A percentile compares a stretch with the other conserved stretches of the same genome.
Conservation (phyloP, 2,113 vertebrate species). For the Zeus faber region DNA sequence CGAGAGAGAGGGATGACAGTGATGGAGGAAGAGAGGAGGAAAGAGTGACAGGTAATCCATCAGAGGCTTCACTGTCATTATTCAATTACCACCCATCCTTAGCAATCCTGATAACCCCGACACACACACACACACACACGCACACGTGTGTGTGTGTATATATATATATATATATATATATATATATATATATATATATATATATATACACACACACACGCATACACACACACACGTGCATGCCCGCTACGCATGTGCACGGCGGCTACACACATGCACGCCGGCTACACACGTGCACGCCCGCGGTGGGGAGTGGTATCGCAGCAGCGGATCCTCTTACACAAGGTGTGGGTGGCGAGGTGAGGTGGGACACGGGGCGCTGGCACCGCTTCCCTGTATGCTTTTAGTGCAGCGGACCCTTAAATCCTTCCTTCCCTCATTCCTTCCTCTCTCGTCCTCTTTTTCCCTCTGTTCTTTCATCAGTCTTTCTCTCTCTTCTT, state of each 20-base stretch:
- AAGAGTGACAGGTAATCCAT: conserved; percentile 73
- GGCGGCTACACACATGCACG: not conserved
- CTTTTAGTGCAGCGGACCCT: conserved; percentile 68
- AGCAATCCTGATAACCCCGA: conserved; percentile 55
- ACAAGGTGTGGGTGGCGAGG: conserved; percentile 49
- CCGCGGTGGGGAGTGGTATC: conserved; percentile 25
- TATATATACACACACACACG: not conserved
- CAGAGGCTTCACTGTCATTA: conserved; percentile 70
- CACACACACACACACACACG: conserved; percentile 28
- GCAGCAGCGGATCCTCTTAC: conserved; percentile 36
- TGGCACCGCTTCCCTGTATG: conserved; percentile 45
- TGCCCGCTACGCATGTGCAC: not conserved
- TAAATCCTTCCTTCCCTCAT: conserved; percentile 55
- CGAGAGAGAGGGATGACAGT: conserved; percentile 56
- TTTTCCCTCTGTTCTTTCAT: conserved; percentile 1
- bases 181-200: not conserved
- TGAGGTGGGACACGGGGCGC: conserved; percentile 35
- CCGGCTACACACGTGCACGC: not conserved
- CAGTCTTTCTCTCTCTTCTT: not conserved
- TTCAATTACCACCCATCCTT: conserved; percentile 75
- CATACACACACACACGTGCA: conserved; percentile 7
- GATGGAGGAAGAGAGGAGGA: conserved; percentile 56
- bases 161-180: not conserved
- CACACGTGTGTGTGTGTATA: not conserved
- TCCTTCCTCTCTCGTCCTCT: conserved; percentile 22